These are phyloP conservation scores for Pachydiplax longipennis DNA, from an alignment of 2,888 invertebrate genomes.

Conservation along the genomic window DNA sequence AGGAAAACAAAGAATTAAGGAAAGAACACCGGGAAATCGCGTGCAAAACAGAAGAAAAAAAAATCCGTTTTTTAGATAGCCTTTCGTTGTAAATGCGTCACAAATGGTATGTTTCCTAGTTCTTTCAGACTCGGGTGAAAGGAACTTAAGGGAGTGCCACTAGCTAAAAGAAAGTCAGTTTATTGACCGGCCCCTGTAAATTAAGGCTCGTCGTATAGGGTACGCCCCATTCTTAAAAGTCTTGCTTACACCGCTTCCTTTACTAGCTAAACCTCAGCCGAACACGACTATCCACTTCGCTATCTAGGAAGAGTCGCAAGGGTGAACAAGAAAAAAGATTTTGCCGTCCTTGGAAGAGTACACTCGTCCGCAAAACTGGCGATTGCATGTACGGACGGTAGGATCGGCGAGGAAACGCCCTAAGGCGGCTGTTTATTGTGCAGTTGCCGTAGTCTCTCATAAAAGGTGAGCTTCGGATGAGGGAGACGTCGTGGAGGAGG, in stretches of 20 bases:
- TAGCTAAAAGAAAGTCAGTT: too few relatives aligned
- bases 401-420: neutral
- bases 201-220: neutral
- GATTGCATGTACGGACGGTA: too few relatives aligned
- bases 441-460: neutral
- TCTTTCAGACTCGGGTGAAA: too few relatives aligned
- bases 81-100: too few relatives aligned
- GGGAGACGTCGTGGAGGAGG: neutral
- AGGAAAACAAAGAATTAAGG: too few relatives aligned
- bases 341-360: neutral
- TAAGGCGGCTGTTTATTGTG: neutral
- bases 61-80: too few relatives aligned
- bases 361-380: neutral
- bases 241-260: neutral
- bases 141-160: too few relatives aligned
- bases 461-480: neutral
- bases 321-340: neutral
- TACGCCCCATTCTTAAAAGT: neutral
- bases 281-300: slow-evolving; percentile 26
- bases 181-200: neutral
- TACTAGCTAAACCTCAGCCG: neutral
- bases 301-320: neutral
- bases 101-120: too few relatives aligned
- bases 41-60: too few relatives aligned
- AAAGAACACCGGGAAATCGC: too few relatives aligned